Percentiles rank a stretch among this genome's conserved stretches.
Evolutionary conservation across 2,113 vertebrate genomes (phyloP).

Genomic region (Leptobrachium ailaonicum): DNA sequence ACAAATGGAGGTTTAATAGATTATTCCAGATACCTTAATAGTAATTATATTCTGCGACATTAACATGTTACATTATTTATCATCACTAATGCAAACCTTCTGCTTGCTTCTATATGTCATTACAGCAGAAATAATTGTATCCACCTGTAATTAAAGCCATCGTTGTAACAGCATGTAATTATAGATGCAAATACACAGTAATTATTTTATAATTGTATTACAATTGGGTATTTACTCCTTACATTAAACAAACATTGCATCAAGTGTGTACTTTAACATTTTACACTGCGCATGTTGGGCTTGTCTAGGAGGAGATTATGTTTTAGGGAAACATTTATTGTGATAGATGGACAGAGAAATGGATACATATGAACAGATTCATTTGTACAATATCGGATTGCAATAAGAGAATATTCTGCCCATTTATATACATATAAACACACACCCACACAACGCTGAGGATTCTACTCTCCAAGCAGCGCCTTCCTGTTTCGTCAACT

Average conservation of each 20-base stretch:
- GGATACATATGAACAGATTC: too few species aligned
- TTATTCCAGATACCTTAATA: not conserved
- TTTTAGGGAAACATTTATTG: too few species aligned
- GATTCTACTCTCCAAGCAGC: not conserved
- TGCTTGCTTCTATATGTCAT: constrained; percentile 19
- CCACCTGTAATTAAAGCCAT: constrained; percentile 33
- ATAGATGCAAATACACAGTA: constrained; percentile 20
- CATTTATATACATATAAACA: too few species aligned
- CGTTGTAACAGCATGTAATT: constrained; percentile 26
- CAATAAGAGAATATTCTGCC: too few species aligned
- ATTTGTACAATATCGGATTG: too few species aligned
- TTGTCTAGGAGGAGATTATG: too few species aligned
- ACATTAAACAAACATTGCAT: constrained; percentile 6
- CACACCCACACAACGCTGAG: not conserved
- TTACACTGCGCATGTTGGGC: too few species aligned
- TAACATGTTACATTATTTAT: constrained; percentile 26
- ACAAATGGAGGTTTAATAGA: too few species aligned
- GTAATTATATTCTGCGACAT: constrained; percentile 17
- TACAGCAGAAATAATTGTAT: constrained; percentile 21
- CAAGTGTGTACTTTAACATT: not conserved
- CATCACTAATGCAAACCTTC: constrained; percentile 20
- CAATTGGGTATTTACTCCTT: constrained; percentile 16
- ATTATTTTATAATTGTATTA: constrained; percentile 42
- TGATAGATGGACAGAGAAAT: too few species aligned
- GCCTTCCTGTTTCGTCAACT: not conserved